Conservation (phyloP, 2,888 invertebrate species). For the Nemoura dubitans region DNA sequence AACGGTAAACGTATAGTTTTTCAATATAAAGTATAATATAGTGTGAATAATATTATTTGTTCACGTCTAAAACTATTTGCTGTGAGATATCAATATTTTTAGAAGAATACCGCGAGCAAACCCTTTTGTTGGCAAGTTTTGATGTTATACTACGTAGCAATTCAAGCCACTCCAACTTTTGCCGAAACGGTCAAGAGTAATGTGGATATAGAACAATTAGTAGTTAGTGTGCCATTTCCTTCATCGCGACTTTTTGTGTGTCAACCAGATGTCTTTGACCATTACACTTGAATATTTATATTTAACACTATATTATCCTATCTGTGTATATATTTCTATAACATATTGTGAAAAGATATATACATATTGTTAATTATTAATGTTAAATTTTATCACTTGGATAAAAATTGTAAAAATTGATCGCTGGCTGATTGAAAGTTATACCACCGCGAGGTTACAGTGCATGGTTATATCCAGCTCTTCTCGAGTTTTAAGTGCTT, state of each 20-base stretch:
- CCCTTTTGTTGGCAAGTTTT: neutral
- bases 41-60: no score
- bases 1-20: no score
- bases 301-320: neutral
- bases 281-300: neutral
- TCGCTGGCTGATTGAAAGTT: no score
- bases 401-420: neutral
- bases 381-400: neutral
- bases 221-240: no score
- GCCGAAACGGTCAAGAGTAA: no score
- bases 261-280: neutral
- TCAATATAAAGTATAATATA: no score
- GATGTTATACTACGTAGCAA: neutral
- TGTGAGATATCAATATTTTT: slow-evolving; percentile 7
- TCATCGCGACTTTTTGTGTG: no score
- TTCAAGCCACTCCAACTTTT: no score
- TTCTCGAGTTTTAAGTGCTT: neutral
- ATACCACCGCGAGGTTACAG: no score
- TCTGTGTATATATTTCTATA: slow-evolving; percentile 1
- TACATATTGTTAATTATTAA: neutral
- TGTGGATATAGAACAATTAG: no score
- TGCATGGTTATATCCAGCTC: no score
- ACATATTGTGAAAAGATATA: neutral
- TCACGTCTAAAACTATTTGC: neutral
- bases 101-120: neutral